Evolutionary conservation across 2,888 invertebrate species (phyloP).

Genomic region (Bruchidius siliquastri): DNA sequence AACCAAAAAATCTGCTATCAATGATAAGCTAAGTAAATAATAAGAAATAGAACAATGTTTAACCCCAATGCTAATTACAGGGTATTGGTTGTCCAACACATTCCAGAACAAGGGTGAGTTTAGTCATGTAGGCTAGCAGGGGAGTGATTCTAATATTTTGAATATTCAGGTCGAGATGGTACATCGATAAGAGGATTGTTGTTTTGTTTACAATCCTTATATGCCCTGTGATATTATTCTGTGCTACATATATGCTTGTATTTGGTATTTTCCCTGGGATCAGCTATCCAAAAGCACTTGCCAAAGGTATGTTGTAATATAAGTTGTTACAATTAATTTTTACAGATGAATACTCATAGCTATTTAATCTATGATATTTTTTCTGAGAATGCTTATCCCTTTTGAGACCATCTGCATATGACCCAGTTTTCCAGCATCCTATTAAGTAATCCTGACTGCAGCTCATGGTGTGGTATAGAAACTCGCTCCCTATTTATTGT

Average conservation of each 20-base stretch:
- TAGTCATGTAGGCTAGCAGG: too few species aligned
- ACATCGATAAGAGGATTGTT: constrained; percentile 25
- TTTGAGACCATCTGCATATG: too few species aligned
- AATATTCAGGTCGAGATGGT: constrained; percentile 17
- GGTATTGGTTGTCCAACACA: background rate
- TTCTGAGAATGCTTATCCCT: too few species aligned
- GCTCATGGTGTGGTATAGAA: too few species aligned
- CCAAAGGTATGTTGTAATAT: constrained; percentile 16
- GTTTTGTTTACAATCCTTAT: constrained; percentile 25
- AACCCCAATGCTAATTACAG: background rate
- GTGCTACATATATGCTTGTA: constrained; percentile 27
- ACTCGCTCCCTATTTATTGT: too few species aligned
- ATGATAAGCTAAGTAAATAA: background rate
- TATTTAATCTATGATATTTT: too few species aligned
- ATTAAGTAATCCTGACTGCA: too few species aligned
- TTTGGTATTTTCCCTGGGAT: constrained; percentile 29
- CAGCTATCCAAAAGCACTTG: constrained; percentile 24
- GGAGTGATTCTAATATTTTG: background rate
- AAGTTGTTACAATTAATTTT: background rate
- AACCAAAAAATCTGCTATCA: background rate
- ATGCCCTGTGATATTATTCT: constrained; percentile 30
- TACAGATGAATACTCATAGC: too few species aligned
- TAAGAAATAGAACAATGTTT: background rate
- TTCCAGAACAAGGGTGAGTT: background rate
- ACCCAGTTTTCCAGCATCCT: too few species aligned